A percentile compares a stretch with the other conserved stretches of the same genome.
phyloP scores from a whole-genome alignment of 35 echinoderm and acorn worm genomes.

The Nesometra sesokonis region DNA sequence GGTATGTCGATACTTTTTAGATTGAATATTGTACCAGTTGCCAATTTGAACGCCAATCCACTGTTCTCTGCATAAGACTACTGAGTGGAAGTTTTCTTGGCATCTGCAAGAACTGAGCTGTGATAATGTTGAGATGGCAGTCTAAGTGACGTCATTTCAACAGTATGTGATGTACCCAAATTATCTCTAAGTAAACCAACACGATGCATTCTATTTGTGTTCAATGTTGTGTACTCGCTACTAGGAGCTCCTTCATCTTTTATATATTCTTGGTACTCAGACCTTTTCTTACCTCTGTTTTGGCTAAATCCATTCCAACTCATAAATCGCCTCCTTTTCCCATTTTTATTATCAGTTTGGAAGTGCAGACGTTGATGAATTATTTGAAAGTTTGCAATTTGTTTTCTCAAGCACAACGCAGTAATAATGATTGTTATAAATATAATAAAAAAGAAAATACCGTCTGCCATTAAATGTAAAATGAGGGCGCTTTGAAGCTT shows the following conservation, averaged over 20 bases:
- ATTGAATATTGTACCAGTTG: no score
- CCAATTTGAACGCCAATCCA: no score
- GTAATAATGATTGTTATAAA: not conserved
- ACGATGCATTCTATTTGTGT: not conserved
- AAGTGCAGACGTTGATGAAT: not conserved
- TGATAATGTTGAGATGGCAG: not conserved
- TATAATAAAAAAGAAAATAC: not conserved
- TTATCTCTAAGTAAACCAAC: not conserved
- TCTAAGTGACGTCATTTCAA: not conserved
- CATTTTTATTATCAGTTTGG: not conserved
- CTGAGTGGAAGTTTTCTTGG: not conserved
- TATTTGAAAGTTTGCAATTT: not conserved
- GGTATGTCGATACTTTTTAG: no score
- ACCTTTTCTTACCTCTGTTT: not conserved
- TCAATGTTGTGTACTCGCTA: not conserved
- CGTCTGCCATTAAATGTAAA: not conserved
- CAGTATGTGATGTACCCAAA: not conserved
- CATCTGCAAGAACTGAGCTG: not conserved
- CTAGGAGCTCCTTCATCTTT: not conserved
- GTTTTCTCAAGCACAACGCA: not conserved
- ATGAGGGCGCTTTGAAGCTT: not conserved
- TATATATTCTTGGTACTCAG: not conserved
- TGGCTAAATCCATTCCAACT: not conserved
- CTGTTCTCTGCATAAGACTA: no score
- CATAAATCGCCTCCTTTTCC: not conserved